Base-by-base conservation (phyloP, 1,140 invertebrate genomes). In the Drosophila prosaltans region DNA sequence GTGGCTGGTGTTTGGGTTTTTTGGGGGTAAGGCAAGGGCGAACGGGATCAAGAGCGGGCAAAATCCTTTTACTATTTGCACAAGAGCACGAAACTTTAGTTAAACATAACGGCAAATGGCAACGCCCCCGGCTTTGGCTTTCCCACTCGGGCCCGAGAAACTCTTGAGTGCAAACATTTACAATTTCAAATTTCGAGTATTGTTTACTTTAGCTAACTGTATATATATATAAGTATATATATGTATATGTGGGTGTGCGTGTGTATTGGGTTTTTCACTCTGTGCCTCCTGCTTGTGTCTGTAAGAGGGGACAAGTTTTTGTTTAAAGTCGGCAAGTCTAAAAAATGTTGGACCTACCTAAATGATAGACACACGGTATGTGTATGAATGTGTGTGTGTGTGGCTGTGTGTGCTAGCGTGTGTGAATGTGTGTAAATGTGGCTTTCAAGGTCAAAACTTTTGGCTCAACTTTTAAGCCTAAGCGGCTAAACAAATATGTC, bases 141-240 rank as follows among this genome's bases (percentile, higher is more conserved):
- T 28, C 16, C 40, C 72, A 80, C 66, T 80, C 65, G 59, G 65
- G 57, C 65, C 75, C 59, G 69, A 66, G 66, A 64, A 79, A 79
- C 70, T 75, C 70, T 75, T 48, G 55, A 67, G 69, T 77, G 77
- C 81, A 84, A 84, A 84, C 78, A 84, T 83, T 83, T 83, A 79
- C 80, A 83, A 77, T 84, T 84, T 80, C 77, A 84, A 80, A 84
- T 84, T 84, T 84, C 69, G 51, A 80, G 77, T 80, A 80, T 84
- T 84, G 77, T 84, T 84, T 84, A 71, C 67, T 78, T 80, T 73
- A 71, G 71, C 68, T 69, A 71, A 71, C 71, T 72, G 59, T 73
- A 64, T 64, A 64, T 71, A 41, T 51, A 60, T 9, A 54, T 11
- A 63, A 16, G 11, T 36, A 16, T 21, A 36, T 16, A 32, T 55